phyloP scores from a whole-genome alignment of 1,140 invertebrate genomes.

The Diuraphis noxia region DNA sequence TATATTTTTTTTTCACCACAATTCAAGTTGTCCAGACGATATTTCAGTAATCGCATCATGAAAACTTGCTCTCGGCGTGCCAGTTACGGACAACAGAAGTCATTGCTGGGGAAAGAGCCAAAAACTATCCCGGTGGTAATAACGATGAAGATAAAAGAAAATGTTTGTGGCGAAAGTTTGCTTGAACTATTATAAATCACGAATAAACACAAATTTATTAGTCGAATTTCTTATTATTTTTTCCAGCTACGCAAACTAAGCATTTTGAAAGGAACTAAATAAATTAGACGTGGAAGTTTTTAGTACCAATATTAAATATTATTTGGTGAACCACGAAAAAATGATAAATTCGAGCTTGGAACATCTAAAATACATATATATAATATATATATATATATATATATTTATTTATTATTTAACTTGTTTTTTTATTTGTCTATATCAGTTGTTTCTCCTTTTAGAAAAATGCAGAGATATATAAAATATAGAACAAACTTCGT shows the following conservation, averaged over 20 bases:
- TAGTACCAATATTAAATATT: constrained; percentile 34
- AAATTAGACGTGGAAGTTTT: constrained; percentile 44
- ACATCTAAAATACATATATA: neutral
- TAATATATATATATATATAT: no score
- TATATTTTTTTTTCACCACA: constrained; percentile 12
- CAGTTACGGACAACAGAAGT: constrained; percentile 53
- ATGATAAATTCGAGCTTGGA: neutral
- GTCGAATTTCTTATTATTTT: constrained; percentile 34
- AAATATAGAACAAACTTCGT: neutral
- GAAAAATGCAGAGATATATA: neutral
- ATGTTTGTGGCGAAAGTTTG: constrained; percentile 49
- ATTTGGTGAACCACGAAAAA: neutral
- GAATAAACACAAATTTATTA: constrained; percentile 50
- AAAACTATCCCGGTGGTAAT: constrained; percentile 44
- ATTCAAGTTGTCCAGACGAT: constrained; percentile 25
- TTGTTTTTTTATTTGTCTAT: neutral
- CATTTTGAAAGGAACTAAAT: constrained; percentile 33
- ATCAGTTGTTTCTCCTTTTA: neutral
- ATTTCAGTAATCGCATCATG: constrained; percentile 48
- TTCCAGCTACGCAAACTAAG: constrained; percentile 8
- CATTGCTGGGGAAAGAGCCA: constrained; percentile 48
- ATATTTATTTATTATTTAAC: neutral
- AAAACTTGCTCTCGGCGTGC: constrained; percentile 42
- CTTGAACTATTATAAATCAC: constrained; percentile 48
- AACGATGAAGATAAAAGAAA: constrained; percentile 51